Evolutionary conservation across 2,113 vertebrate genomes (phyloP), one percentile per base, ranked within the genome.

Genomic region (Gavia stellata): DNA sequence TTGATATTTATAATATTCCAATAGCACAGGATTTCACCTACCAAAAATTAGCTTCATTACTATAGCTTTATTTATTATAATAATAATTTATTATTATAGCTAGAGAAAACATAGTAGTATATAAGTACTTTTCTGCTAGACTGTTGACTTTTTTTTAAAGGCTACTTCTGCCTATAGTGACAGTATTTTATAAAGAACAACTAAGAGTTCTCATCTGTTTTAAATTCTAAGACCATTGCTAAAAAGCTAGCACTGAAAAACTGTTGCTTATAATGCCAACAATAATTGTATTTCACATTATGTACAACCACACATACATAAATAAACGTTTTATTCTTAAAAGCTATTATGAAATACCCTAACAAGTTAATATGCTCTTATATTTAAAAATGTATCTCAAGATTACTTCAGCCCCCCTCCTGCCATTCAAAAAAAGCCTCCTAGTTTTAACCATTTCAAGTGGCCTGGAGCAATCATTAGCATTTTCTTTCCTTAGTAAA

Each of bases 401-500:
- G 71, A 95, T 62, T 29, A 73, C 58, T 94, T 24, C 70, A 79
- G 73, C 0, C 7, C 40, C 85, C 56, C 62, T 92, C 75, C 58
- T 80, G 80, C 45, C 81, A 87, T 61, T 92, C 91, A 91, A 81
- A 88, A 90, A 55, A 80, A 77, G 59, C 33, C 36, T 59, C 74
- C 50, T 49, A 44, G 61, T 95, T 93, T 91, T 81, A 92, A 94
- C 82, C 86, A 94, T 73, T 92, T 66, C 71, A 42, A 58, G 86
- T 50, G 87, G 96, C 96, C 94, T 94, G 92, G 66, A 94, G 92
- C 94, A 94, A 97, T 94, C 92, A 85, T 96, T 93, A 95, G 85
- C 91, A 90, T 91, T 93, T 78, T 44, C 40, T 73, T 77, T 74
- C 78, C 82, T 56, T 59, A 42, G 42, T 25, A 81, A 71, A 77